Percentiles rank a stretch among this genome's conserved stretches.
Conservation (phyloP, 2,888 invertebrate genomes). For the Pseudoips prasinana region DNA sequence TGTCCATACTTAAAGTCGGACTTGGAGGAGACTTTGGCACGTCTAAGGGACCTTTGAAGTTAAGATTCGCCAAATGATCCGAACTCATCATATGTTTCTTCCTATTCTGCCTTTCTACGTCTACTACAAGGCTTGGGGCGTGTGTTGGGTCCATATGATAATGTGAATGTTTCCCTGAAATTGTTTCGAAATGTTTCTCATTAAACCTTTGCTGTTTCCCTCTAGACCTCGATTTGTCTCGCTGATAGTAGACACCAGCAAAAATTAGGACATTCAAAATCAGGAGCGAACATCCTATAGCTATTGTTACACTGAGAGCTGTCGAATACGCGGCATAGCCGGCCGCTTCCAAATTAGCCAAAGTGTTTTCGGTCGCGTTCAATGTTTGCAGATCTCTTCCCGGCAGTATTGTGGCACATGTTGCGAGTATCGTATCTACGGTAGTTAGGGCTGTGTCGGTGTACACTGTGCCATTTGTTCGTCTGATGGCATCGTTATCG, state of each 20-base stretch:
- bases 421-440: slow-evolving; percentile 86
- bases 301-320: slow-evolving; percentile 89
- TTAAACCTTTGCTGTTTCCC: slow-evolving; percentile 88
- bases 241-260: slow-evolving; percentile 92
- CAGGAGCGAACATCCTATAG: slow-evolving; percentile 90
- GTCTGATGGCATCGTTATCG: slow-evolving; percentile 82
- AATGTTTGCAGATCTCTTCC: slow-evolving; percentile 74
- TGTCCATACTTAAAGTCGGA: slow-evolving; percentile 82
- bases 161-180: slow-evolving; percentile 89
- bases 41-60: slow-evolving; percentile 82
- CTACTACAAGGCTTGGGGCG: slow-evolving; percentile 91
- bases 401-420: slow-evolving; percentile 85
- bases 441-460: slow-evolving; percentile 85
- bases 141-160: slow-evolving; percentile 89
- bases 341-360: slow-evolving; percentile 90
- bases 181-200: slow-evolving; percentile 87
- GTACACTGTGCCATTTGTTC: slow-evolving; percentile 71
- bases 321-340: slow-evolving; percentile 89
- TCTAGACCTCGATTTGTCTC: slow-evolving; percentile 85
- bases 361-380: slow-evolving; percentile 85
- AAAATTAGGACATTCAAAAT: slow-evolving; percentile 92
- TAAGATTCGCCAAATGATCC: slow-evolving; percentile 78
- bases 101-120: slow-evolving; percentile 85
- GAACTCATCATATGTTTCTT: slow-evolving; percentile 74
- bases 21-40: slow-evolving; percentile 83